Base-by-base conservation (phyloP, 2,113 vertebrate genomes). In the Eulemur rufifrons region DNA sequence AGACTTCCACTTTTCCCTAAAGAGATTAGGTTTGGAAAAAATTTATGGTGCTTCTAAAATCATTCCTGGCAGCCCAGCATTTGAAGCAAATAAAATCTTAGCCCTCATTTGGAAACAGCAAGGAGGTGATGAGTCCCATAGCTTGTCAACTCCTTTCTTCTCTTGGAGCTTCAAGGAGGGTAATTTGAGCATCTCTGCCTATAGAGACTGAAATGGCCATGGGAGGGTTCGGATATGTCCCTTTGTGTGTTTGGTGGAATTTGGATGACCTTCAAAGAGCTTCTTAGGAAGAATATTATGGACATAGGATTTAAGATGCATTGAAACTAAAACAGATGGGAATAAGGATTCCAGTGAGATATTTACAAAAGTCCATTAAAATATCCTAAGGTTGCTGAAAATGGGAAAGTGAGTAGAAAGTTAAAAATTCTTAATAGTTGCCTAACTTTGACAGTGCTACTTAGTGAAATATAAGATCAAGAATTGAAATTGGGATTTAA, bases 151-250 rank as follows among this genome's bases (percentile, higher is more conserved):
- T 27, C 8, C 12, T 61, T 29, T 82, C 2, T 25, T 47, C 2
- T 29, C 12, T 45, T 21, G 42, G 32, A 74, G 6, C 15, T 63
- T 15, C 32, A 80, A 25, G 5, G 56, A 68, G 3, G 2, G 42
- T 21, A 27, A 14, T 74, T 66, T 29, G 7, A 59, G 7, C 34
- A 59, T 52, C 56, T 82, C 42, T 37, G 5, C 13, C 42, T 14
- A 2, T 3, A 59, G 50, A 42, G 34, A 37, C 5, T 52, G 29
- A 54, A 88, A 42, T 2, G 8, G 20, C 1, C 21, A 27, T 20
- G 2, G 3, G 64, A 13, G 2, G 2, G 1, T 56, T 27, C 14
- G 5, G 23, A 34, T 85, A 2, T 2, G 8, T 18, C 9, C 25
- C 4, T 88, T 0, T 81, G 34, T 68, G 37, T 59, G 25, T 63